Evolutionary conservation across 2,888 invertebrate species (phyloP).

Genomic region (Acronicta aceris): DNA sequence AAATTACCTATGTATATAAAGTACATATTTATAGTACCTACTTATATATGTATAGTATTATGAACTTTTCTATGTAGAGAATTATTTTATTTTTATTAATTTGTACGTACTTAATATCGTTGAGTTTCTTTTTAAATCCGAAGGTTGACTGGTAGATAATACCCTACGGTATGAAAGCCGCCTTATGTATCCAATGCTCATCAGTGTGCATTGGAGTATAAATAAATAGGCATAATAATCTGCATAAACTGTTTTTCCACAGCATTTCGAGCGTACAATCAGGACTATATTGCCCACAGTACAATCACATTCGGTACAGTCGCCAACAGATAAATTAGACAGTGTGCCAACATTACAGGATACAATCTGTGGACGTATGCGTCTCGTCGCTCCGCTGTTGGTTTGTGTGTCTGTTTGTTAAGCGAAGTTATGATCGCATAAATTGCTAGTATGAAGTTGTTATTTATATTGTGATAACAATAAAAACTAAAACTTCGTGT

Average conservation of each 20-base stretch:
- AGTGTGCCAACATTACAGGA: conserved; percentile 48
- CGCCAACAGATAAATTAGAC: conserved; percentile 48
- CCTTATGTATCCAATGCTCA: too few relatives aligned
- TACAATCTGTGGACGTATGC: conserved; percentile 53
- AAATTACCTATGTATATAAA: too few relatives aligned
- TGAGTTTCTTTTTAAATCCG: too few relatives aligned
- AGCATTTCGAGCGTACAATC: neutral
- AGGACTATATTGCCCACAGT: conserved; percentile 2
- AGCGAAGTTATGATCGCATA: conserved; percentile 21
- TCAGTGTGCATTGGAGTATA: too few relatives aligned
- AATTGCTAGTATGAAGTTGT: conserved; percentile 3
- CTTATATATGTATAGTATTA: too few relatives aligned
- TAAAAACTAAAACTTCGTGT: too few relatives aligned
- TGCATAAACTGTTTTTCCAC: neutral
- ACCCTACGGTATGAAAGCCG: too few relatives aligned
- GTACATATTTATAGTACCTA: too few relatives aligned
- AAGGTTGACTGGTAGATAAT: too few relatives aligned
- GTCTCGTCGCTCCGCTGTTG: conserved; percentile 30
- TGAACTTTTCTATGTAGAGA: too few relatives aligned
- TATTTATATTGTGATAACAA: neutral
- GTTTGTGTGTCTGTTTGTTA: conserved; percentile 28
- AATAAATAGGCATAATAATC: neutral
- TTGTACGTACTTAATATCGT: too few relatives aligned
- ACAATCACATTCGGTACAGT: conserved; percentile 10
- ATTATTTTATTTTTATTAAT: too few relatives aligned